Evolutionary conservation across 2,797 vertebrate genomes (phyloP).

Genomic region (Fistularia commersonii): DNA sequence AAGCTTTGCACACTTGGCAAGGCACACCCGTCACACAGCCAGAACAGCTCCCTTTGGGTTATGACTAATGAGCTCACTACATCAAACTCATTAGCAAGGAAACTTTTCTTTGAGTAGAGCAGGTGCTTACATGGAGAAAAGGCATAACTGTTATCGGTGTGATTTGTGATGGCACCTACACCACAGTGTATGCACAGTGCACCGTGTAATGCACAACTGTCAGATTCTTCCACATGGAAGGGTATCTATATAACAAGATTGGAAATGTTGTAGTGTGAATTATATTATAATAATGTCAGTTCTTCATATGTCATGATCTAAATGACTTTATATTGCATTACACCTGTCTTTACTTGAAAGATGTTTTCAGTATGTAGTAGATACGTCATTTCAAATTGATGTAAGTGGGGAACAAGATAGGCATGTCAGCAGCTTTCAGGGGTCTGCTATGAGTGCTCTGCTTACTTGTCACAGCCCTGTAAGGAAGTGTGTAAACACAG

Average conservation of each 20-base stretch:
- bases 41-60: constrained; percentile 81
- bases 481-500: constrained; percentile 59
- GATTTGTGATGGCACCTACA: constrained; percentile 23
- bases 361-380: constrained; percentile 19
- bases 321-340: constrained; percentile 4
- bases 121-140: constrained; percentile 52
- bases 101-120: constrained; percentile 60
- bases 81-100: constrained; percentile 78
- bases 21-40: constrained; percentile 63
- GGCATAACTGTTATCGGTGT: constrained; percentile 26
- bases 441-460: constrained; percentile 40
- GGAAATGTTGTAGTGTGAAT: too few relatives aligned
- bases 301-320: constrained; percentile 6
- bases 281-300: neutral
- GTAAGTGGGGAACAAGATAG: constrained; percentile 39
- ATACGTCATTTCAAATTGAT: constrained; percentile 47
- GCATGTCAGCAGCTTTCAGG: constrained; percentile 53
- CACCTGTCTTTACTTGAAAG: constrained; percentile 12
- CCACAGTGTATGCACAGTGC: neutral
- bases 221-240: constrained; percentile 4
- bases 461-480: constrained; percentile 57
- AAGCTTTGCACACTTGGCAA: constrained; percentile 71
- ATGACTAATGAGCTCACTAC: constrained; percentile 77
- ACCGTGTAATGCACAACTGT: constrained; percentile 1
- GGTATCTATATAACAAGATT: neutral